Evolutionary conservation across 2,113 vertebrate species (phyloP), one percentile per base, ranked within the genome.

Genomic region (Oncorhynchus masou): DNA sequence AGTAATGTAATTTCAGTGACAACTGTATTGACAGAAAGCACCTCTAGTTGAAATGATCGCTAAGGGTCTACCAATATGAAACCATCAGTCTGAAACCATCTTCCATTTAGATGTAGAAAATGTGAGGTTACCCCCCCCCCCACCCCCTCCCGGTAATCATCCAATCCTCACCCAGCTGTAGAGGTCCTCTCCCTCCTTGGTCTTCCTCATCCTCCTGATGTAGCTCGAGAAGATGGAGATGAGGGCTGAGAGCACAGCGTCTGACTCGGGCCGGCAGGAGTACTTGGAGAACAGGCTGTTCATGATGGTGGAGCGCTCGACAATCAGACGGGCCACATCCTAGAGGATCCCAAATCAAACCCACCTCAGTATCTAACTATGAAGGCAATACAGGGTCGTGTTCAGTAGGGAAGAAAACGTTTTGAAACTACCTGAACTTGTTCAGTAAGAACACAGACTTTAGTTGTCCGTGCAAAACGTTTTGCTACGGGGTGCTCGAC

Each of bases 301-400:
- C 98, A 99, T 99, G 91, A 99, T 97, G 87, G 97, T 99, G 73
- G 97, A 98, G n/a, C 98, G 97, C 70, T 99, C 97, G n/a, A 99
- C 97, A 0, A 98, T 96, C 19, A 99, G 94, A 0, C 97, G 91
- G 39, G 97, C 97, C 0, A 99, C 95, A 0, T 99, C 97, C 98
- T 99, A 64, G 57, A 27, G 8, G 20, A 39, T 2, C 22, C 16
- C 71, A 62, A 25, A 72, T 0, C 29, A 1, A 3, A 76, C 6
- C 49, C 2, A 71, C 60, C 24, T 51, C 16, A 74, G 27, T 1
- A 39, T 24, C 25, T 22, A 31, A 75, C 16, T 3, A 13, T 16
- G 1, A 57, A 48, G 65, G 9, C 54, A n/a, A 34, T 3, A 48
- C 66, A 74, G 65, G 0, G 0, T 24, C 16, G 1, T 9, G 15